Base-by-base conservation (phyloP, 2,797 vertebrate species). In the Phataginus tricuspis region DNA sequence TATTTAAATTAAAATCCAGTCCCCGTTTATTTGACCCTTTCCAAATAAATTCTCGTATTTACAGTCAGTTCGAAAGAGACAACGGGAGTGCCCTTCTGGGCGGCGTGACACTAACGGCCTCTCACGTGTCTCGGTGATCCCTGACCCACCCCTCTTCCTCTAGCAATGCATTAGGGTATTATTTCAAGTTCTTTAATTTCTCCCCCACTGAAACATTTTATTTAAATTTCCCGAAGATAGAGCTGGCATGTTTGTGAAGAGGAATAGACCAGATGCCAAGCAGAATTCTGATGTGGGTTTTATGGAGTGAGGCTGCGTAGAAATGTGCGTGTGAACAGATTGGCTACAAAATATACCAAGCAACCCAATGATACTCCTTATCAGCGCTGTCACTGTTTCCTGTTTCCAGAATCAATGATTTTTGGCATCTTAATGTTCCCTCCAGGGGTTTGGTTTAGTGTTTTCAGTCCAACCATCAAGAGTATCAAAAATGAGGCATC, bases 1-100 rank as follows among this genome's bases (percentile, higher is more conserved):
- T 95, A 91, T 95, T 96, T 96, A n/a, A n/a, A n/a, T n/a, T n/a
- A n/a, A n/a, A n/a, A 95, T 93, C 45, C 34, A 42, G 45, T 84
- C n/a, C 7, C 39, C 39, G 61, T 92, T 95, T 83, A 72, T 71
- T 97, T 93, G 29, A 96, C 89, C 75, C 45, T 77, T 95, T 63
- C n/a, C 31, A 16, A 49, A 86, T 84, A 95, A 90, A 74, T 13
- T 9, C 12, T 64, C 29, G 0, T 88, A 77, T 89, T 77, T 94
- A 86, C 14, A 85, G 39, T 96, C 18, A 82, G 5, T 84, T 96
- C 7, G 29, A 59, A 92, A 94, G 42, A 42, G 0, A 27, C 16
- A 85, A 72, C 29, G 64, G 45, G 74, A 92, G 89, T 69, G 23
- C 23, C 61, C 53, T 96, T 86, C 25, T 72, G 25, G 25, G 49